These are phyloP conservation scores for Sebastolobus alascanus DNA, from an alignment of 2,797 vertebrate species.

Conservation along the genomic window DNA sequence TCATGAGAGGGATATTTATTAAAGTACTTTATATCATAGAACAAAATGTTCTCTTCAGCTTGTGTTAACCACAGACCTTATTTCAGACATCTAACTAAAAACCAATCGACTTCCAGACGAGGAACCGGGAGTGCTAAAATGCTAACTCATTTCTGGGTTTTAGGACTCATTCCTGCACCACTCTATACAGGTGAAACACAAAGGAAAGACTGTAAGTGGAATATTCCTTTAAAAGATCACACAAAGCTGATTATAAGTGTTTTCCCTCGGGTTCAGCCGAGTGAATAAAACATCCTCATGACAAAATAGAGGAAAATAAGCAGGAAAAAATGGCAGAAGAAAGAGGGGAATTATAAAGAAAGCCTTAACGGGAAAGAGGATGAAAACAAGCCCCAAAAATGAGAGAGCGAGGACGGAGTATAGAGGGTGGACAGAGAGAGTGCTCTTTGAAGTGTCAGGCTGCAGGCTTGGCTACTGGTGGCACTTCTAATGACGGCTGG, in stretches of 20 bases:
- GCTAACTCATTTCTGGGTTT: too few species aligned
- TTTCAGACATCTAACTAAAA: too few species aligned
- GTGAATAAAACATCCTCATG: slow-evolving; percentile 8
- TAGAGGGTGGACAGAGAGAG: slow-evolving; percentile 19
- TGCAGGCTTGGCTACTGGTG: slow-evolving; percentile 69
- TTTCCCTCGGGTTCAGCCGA: neutral
- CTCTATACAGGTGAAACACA: neutral
- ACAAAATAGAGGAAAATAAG: slow-evolving; percentile 4
- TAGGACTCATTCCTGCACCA: too few species aligned
- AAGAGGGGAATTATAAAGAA: slow-evolving; percentile 15
- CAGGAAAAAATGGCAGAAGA: slow-evolving; percentile 5
- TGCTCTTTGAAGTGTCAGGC: slow-evolving; percentile 72
- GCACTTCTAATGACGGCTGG: slow-evolving; percentile 68
- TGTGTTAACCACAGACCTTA: too few species aligned
- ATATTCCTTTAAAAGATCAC: slow-evolving; percentile 30
- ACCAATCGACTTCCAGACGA: too few species aligned
- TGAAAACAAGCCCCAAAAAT: slow-evolving; percentile 46
- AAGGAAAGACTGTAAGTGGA: neutral
- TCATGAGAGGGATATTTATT: too few species aligned
- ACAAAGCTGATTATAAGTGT: slow-evolving; percentile 13
- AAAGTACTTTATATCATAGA: too few species aligned
- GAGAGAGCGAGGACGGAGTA: slow-evolving; percentile 11
- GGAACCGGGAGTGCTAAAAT: too few species aligned
- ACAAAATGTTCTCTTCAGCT: too few species aligned
- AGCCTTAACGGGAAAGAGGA: slow-evolving; percentile 30